Conservation (phyloP, 2,797 vertebrate genomes). For the Setipinna tenuifilis region DNA sequence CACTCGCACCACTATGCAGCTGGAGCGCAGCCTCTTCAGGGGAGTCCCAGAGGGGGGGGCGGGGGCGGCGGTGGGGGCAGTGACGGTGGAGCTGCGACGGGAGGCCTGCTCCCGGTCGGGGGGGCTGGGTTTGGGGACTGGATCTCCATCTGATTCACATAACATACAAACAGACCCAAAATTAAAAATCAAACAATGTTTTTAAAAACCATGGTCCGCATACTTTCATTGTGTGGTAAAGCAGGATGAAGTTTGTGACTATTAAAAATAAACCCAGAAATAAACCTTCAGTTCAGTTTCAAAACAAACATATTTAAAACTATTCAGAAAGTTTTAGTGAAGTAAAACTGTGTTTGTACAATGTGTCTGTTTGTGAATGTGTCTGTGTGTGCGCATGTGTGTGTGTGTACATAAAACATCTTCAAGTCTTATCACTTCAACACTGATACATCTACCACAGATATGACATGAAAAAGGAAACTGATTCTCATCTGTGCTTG, state of each 20-base stretch:
- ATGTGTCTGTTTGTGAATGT: too few species aligned
- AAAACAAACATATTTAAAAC: not conserved
- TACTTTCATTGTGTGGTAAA: too few species aligned
- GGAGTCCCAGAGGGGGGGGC: constrained; percentile 57
- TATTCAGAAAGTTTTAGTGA: too few species aligned
- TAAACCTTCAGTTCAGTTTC: not conserved
- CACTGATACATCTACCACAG: not conserved
- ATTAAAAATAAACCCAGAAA: not conserved
- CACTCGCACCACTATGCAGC: constrained; percentile 87
- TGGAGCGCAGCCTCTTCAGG: constrained; percentile 88
- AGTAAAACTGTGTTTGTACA: too few species aligned
- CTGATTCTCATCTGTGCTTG: not conserved
- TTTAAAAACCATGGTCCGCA: too few species aligned
- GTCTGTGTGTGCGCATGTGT: too few species aligned
- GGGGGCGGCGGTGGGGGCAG: not conserved
- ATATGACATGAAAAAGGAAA: not conserved
- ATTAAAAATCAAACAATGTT: not conserved
- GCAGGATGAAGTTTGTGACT: too few species aligned
- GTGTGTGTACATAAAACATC: not conserved
- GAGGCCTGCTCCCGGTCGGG: constrained; percentile 66
- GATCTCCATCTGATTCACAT: constrained; percentile 65
- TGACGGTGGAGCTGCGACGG: constrained; percentile 52
- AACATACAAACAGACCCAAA: not conserved
- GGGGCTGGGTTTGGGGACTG: constrained; percentile 69
- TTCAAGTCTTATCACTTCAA: not conserved